Conservation (phyloP, 1,140 invertebrate genomes). For the Pogonognathellus flavescens region DNA sequence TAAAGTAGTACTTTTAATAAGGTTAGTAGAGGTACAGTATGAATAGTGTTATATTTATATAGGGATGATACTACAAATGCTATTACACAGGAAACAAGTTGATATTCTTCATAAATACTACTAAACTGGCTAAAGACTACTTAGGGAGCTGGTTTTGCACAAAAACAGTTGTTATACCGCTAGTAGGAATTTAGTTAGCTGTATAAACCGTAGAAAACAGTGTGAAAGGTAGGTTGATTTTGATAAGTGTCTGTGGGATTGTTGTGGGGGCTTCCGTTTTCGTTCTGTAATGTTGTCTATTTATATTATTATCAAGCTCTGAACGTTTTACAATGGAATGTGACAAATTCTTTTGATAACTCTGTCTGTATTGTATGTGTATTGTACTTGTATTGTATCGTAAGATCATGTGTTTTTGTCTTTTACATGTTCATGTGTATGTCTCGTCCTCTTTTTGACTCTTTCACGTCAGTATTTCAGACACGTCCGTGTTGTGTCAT, state of each 20-base stretch:
- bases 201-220: no score
- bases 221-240: background rate
- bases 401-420: slow-evolving; percentile 11
- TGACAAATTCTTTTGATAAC: background rate
- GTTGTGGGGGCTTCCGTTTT: slow-evolving; percentile 39
- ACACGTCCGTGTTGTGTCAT: no score
- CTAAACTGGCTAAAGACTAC: no score
- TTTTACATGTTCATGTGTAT: background rate
- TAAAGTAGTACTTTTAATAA: no score
- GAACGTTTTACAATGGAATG: slow-evolving; percentile 1
- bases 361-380: background rate
- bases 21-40: no score
- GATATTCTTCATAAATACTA: no score
- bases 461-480: slow-evolving; percentile 12
- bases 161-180: no score
- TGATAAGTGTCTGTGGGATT: slow-evolving; percentile 4
- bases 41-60: no score
- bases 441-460: slow-evolving; percentile 7
- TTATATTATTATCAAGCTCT: background rate
- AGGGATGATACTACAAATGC: no score
- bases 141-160: no score
- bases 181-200: no score
- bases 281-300: slow-evolving; percentile 7
- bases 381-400: slow-evolving; percentile 18
- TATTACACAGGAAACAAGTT: no score